Conservation (phyloP, 2,113 vertebrate genomes). For the Lagopus muta region DNA sequence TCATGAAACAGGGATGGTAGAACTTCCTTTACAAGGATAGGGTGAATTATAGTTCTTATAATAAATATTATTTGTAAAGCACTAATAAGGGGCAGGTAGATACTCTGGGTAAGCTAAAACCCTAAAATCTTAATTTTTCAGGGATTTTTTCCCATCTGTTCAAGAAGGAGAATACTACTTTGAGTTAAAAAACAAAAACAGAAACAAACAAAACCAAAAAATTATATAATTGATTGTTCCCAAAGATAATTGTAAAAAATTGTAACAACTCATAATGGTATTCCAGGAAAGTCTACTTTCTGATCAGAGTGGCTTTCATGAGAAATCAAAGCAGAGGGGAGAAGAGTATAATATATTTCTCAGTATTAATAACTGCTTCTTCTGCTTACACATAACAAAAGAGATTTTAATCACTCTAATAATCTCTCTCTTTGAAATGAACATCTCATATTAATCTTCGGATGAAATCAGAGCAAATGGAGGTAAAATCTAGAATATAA, state of each 20-base stretch:
- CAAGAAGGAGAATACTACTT: fast-evolving
- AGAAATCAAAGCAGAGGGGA: neutral
- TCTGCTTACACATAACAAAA: constrained; percentile 65
- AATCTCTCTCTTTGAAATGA: constrained; percentile 58
- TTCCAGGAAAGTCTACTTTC: neutral
- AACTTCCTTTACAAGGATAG: neutral
- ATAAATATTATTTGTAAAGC: neutral
- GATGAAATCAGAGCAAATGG: constrained; percentile 54
- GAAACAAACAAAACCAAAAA: neutral
- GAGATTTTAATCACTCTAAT: constrained; percentile 57
- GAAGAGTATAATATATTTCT: neutral
- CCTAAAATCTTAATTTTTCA: neutral
- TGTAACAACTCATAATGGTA: neutral
- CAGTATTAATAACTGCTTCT: constrained; percentile 54
- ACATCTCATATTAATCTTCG: constrained; percentile 54
- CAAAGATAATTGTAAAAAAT: neutral
- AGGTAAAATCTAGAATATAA: constrained; percentile 52
- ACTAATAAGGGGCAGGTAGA: neutral
- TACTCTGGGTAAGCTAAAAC: neutral
- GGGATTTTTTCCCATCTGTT: neutral
- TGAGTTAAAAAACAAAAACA: neutral
- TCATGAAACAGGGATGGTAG: neutral
- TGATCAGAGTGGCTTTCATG: neutral
- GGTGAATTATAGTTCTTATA: neutral
- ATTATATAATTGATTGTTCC: neutral